phyloP scores from a whole-genome alignment of 2,888 invertebrate genomes.

The Drosophila fungiperda region DNA sequence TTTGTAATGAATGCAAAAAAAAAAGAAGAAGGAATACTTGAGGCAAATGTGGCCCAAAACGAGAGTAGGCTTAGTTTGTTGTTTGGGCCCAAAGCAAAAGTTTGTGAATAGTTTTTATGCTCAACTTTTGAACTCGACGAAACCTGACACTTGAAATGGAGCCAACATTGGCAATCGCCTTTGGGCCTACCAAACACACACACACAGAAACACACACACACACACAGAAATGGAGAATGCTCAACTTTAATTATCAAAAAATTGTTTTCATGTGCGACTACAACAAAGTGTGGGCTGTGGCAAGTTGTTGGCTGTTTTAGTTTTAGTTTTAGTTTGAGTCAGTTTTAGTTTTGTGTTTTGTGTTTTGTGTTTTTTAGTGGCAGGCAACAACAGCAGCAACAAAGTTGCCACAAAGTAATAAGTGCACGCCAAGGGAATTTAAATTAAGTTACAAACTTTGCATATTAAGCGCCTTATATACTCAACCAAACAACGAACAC shows the following conservation, averaged over 20 bases:
- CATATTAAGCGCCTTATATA: conserved; percentile 64
- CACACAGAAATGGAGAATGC: conserved; percentile 37
- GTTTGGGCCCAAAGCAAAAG: conserved; percentile 27
- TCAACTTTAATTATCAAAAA: conserved; percentile 66
- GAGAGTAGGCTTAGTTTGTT: conserved; percentile 13
- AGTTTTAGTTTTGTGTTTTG: conserved; percentile 51
- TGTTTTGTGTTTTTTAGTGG: conserved; percentile 37
- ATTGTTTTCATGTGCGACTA: conserved; percentile 66
- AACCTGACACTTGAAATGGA: conserved; percentile 64
- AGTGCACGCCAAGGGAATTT: conserved; percentile 72
- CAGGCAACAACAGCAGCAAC: conserved; percentile 36
- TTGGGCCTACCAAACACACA: conserved; percentile 26
- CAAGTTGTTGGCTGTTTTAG: conserved; percentile 53
- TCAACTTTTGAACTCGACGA: conserved; percentile 53
- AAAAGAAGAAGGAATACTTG: conserved; percentile 13
- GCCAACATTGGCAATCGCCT: conserved; percentile 60
- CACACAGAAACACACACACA: conserved; percentile 5
- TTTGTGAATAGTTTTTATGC: conserved; percentile 38
- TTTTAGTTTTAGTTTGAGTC: conserved; percentile 34
- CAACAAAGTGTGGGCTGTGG: conserved; percentile 56
- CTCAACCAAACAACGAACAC: neutral
- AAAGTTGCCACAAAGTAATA: conserved; percentile 68
- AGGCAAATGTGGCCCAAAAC: conserved; percentile 27
- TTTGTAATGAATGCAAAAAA: conserved; percentile 19
- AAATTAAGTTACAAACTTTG: conserved; percentile 75